Conservation (phyloP, 2,113 vertebrate genomes). For the Todiramphus saurophagus region DNA sequence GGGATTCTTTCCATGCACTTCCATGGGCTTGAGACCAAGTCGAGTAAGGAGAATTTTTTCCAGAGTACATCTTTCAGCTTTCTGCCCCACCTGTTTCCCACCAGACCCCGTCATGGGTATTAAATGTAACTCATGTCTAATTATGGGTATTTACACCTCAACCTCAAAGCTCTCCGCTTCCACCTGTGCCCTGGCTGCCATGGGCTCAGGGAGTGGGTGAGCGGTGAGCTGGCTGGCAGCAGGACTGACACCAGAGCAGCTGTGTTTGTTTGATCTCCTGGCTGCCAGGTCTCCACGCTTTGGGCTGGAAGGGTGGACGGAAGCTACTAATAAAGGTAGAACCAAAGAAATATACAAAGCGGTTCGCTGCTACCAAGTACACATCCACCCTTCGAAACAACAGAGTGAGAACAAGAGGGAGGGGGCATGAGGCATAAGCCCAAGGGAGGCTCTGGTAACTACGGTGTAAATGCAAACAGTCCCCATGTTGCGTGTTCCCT, state of each 20-base stretch:
- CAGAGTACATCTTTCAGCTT: not conserved
- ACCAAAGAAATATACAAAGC: constrained; percentile 50
- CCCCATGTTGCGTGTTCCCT: not conserved
- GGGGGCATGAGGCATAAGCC: not conserved
- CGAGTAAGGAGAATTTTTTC: not conserved
- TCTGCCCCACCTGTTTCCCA: constrained; percentile 45
- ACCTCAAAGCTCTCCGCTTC: constrained; percentile 53
- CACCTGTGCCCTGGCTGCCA: not conserved
- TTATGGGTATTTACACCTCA: constrained; percentile 52
- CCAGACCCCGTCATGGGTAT: not conserved
- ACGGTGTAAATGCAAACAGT: constrained; percentile 3
- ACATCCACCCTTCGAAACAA: not conserved
- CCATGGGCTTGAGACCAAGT: not conserved
- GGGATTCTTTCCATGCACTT: not conserved
- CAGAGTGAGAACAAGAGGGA: not conserved
- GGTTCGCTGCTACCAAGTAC: constrained; percentile 4
- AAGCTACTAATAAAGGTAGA: constrained; percentile 63
- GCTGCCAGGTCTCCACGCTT: constrained; percentile 43
- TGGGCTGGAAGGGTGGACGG: constrained; percentile 40
- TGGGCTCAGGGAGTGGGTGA: not conserved
- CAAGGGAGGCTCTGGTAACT: not conserved
- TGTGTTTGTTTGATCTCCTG: constrained; percentile 75
- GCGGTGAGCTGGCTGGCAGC: not conserved
- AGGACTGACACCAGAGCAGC: constrained; percentile 51
- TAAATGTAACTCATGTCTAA: constrained; percentile 38